These are phyloP conservation scores for Drosophila kepulauana DNA, from an alignment of 1,140 invertebrate species.

Conservation along the genomic window DNA sequence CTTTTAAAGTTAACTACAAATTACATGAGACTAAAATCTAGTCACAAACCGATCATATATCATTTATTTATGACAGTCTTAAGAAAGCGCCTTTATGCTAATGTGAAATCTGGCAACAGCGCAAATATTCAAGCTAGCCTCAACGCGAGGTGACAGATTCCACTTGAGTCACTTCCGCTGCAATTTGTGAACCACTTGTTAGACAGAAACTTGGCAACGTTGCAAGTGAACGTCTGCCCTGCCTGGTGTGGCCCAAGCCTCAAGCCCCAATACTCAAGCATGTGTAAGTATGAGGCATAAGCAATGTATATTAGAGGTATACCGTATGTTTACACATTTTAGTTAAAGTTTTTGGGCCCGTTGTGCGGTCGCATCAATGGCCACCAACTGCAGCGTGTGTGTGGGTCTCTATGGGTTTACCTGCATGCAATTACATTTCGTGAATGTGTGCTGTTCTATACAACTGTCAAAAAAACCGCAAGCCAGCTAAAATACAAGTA, in stretches of 20 bases:
- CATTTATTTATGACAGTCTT: constrained; percentile 59
- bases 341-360: constrained; percentile 16
- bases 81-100: constrained; percentile 32
- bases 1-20: constrained; percentile 24
- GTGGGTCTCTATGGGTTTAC: constrained; percentile 60
- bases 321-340: constrained; percentile 5
- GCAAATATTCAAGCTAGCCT: constrained; percentile 14
- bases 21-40: constrained; percentile 39
- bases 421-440: constrained; percentile 61
- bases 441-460: constrained; percentile 34
- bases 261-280: constrained; percentile 1
- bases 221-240: constrained; percentile 72
- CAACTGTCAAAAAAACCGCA: constrained; percentile 54
- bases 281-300: neutral
- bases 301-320: constrained; percentile 11
- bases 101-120: constrained; percentile 46
- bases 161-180: constrained; percentile 76
- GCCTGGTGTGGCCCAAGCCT: constrained; percentile 40
- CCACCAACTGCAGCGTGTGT: constrained; percentile 66
- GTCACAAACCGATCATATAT: constrained; percentile 48
- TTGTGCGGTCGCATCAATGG: constrained; percentile 76
- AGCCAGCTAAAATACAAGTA: constrained; percentile 38
- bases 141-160: constrained; percentile 8
- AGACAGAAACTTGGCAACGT: constrained; percentile 64
- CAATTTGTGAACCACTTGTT: constrained; percentile 69